phyloP scores from a whole-genome alignment of 2,797 vertebrate genomes.

The Channa striata region DNA sequence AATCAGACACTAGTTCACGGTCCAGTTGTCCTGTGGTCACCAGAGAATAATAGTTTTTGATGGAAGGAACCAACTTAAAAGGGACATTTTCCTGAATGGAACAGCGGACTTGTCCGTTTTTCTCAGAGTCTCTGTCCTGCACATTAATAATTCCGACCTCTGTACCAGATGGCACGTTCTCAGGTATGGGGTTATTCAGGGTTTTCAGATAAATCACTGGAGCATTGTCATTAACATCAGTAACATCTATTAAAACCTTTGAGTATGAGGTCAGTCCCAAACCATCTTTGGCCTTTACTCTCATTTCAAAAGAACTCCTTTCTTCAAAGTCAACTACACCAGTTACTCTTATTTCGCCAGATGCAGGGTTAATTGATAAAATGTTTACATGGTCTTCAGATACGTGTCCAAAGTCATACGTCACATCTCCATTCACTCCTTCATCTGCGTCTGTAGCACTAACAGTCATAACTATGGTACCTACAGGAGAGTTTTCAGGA shows the following conservation, averaged over 20 bases:
- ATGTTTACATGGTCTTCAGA: constrained; percentile 15
- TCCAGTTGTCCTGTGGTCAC: constrained; percentile 72
- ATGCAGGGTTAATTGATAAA: constrained; percentile 47
- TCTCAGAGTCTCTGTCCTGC: constrained; percentile 80
- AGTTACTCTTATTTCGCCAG: constrained; percentile 42
- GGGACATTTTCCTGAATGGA: constrained; percentile 78
- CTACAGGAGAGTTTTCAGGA: constrained; percentile 71
- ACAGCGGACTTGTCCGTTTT: constrained; percentile 78
- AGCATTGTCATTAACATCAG: constrained; percentile 74
- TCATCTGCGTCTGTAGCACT: constrained; percentile 78
- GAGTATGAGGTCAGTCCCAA: constrained; percentile 67
- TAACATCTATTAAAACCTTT: constrained; percentile 65
- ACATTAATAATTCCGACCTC: constrained; percentile 81
- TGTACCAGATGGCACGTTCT: constrained; percentile 73
- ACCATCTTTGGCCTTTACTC: constrained; percentile 64
- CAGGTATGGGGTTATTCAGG: constrained; percentile 71
- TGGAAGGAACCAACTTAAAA: constrained; percentile 83
- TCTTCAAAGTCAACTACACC: constrained; percentile 28
- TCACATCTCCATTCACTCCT: constrained; percentile 77
- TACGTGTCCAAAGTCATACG: constrained; percentile 62
- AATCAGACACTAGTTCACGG: constrained; percentile 68
- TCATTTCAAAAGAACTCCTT: background rate
- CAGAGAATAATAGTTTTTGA: constrained; percentile 85
- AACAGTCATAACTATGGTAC: constrained; percentile 44
- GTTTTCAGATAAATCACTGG: constrained; percentile 82